Evolutionary conservation across 2,113 vertebrate genomes (phyloP).

Genomic region (Sciurus niger): DNA sequence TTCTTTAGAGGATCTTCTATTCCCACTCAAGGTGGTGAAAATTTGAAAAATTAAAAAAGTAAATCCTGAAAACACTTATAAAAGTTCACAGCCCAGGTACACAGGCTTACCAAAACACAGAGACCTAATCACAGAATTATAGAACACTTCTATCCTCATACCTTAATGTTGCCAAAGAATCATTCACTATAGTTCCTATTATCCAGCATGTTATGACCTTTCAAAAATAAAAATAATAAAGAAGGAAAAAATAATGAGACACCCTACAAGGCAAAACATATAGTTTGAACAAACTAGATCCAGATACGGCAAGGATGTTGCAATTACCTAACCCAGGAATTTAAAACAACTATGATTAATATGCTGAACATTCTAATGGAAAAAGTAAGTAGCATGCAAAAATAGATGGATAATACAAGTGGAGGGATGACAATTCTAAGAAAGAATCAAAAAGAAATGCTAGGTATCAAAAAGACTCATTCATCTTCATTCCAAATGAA

Average conservation of each 20-base stretch:
- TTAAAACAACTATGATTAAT: background rate
- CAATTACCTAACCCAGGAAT: background rate
- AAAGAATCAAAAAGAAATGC: background rate
- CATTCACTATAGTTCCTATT: background rate
- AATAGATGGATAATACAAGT: background rate
- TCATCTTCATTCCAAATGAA: background rate
- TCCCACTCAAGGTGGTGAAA: background rate
- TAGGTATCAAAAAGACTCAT: background rate
- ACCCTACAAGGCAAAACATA: background rate
- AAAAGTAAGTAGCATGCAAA: background rate
- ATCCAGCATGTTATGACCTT: background rate
- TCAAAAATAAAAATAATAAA: background rate
- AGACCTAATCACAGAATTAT: background rate
- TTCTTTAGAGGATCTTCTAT: background rate
- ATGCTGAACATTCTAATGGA: background rate
- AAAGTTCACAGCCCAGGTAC: background rate
- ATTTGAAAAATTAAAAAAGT: background rate
- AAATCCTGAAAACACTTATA: background rate
- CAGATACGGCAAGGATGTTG: background rate
- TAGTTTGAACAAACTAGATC: background rate
- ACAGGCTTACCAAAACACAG: background rate
- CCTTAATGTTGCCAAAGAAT: background rate
- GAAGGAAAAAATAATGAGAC: background rate
- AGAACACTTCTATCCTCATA: background rate
- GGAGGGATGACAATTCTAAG: background rate